Conservation (phyloP, 2,888 invertebrate genomes). For the Eurytoma californica region DNA sequence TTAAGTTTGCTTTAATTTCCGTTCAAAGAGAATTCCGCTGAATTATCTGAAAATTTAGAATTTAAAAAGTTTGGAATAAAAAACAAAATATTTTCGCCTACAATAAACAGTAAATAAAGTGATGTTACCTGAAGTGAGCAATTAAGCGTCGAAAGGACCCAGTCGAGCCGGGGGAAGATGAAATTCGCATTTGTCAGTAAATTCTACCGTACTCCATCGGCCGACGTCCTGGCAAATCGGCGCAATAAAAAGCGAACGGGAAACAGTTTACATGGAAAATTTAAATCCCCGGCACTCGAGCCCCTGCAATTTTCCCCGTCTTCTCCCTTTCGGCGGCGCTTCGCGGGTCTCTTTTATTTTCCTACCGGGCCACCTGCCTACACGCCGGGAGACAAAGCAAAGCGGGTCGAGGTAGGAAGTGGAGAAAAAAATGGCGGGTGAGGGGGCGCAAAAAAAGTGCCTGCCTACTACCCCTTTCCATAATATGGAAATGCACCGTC, state of each 20-base stretch:
- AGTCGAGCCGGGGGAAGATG: no score
- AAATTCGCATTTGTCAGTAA: no score
- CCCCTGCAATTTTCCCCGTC: neutral
- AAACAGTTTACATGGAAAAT: slow-evolving; percentile 25
- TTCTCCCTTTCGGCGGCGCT: neutral
- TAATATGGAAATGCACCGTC: slow-evolving; percentile 7
- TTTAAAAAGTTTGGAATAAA: no score
- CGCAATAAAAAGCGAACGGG: slow-evolving; percentile 7
- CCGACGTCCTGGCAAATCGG: neutral
- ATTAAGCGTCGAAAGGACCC: no score
- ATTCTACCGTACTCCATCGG: neutral
- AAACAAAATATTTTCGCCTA: no score
- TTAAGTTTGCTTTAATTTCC: no score
- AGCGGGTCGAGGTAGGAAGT: neutral
- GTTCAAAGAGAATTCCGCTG: no score
- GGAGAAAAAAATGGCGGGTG: neutral
- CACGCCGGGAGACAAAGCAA: neutral
- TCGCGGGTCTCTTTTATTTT: neutral
- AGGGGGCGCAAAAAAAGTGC: neutral
- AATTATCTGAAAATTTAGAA: no score
- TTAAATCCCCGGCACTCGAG: slow-evolving; percentile 9
- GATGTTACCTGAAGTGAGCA: no score
- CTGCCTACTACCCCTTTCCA: neutral
- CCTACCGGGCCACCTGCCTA: neutral
- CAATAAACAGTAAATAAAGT: no score